Evolutionary conservation across 2,888 invertebrate genomes (phyloP).

Genomic region (Callosobruchus maculatus): DNA sequence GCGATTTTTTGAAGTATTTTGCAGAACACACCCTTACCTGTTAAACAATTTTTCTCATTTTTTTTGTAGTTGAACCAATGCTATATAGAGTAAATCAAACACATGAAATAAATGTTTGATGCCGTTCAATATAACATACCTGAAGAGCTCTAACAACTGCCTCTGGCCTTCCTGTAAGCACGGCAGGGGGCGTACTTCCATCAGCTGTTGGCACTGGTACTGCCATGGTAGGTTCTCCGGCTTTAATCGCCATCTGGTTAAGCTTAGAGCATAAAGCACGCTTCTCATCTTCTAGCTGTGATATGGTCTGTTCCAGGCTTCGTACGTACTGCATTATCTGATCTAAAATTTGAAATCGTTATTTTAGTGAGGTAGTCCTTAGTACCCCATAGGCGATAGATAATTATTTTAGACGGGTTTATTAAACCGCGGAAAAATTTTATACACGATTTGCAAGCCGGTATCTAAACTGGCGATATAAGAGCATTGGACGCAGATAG

Average conservation of each 20-base stretch:
- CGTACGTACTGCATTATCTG: conserved; percentile 90
- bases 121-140: conserved; percentile 15
- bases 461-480: too few relatives aligned
- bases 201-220: conserved; percentile 35
- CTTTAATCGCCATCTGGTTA: conserved; percentile 48
- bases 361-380: background rate
- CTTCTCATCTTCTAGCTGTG: conserved; percentile 79
- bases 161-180: conserved; percentile 74
- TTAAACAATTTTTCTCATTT: too few relatives aligned
- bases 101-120: too few relatives aligned
- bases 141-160: conserved; percentile 84
- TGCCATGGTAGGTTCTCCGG: conserved; percentile 45
- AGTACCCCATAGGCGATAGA: too few relatives aligned
- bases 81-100: too few relatives aligned
- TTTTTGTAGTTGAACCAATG: too few relatives aligned
- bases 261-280: conserved; percentile 55
- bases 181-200: conserved; percentile 34
- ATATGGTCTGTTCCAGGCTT: conserved; percentile 82
- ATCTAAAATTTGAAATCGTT: conserved; percentile 50
- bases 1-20: too few relatives aligned
- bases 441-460: too few relatives aligned
- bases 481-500: too few relatives aligned
- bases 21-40: too few relatives aligned
- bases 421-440: too few relatives aligned
- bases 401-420: too few relatives aligned